Conservation (phyloP, 2,888 invertebrate genomes). For the Seira ritae region DNA sequence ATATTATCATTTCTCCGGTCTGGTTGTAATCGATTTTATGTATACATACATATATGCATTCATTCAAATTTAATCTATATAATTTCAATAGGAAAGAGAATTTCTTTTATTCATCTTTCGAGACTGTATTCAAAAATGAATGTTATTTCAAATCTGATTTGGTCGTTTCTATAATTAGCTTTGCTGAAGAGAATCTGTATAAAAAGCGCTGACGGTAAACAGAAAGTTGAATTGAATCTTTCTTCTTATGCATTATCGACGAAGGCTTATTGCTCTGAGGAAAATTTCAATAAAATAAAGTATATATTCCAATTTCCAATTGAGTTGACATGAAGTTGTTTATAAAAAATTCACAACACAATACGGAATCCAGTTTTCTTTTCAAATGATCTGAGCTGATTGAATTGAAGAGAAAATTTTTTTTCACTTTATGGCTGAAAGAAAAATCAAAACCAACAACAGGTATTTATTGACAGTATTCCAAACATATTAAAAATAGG, state of each 20-base stretch:
- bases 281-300: neutral
- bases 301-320: neutral
- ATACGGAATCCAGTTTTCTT: no score
- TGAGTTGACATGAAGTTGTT: neutral
- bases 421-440: no score
- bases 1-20: no score
- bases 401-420: no score
- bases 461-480: no score
- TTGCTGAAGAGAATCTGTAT: neutral
- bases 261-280: neutral
- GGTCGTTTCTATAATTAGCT: neutral
- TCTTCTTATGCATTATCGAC: neutral
- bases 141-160: neutral
- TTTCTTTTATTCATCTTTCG: neutral
- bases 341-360: no score
- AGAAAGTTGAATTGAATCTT: neutral
- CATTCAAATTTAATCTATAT: conserved; percentile 8
- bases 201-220: no score
- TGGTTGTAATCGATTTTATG: neutral
- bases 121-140: neutral
- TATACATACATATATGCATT: neutral
- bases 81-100: neutral
- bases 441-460: no score
- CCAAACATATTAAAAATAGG: no score
- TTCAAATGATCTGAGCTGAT: no score